phyloP scores from a whole-genome alignment of 2,888 invertebrate genomes.

The Synergus gifuensis region DNA sequence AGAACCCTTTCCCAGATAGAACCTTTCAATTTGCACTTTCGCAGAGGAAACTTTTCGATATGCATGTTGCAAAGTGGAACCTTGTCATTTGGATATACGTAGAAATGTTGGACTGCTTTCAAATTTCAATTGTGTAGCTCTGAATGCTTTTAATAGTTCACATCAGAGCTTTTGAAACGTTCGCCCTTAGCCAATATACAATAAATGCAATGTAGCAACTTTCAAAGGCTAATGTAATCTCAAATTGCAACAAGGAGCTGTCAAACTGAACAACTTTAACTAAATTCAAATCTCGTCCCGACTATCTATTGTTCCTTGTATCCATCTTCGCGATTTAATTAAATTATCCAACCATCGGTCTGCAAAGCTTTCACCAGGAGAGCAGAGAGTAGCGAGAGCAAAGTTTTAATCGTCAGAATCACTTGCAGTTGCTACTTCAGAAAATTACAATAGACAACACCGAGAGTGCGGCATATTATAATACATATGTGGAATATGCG shows the following conservation, averaged over 20 bases:
- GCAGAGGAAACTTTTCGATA: no score
- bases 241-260: slow-evolving; percentile 16
- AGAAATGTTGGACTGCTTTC: no score
- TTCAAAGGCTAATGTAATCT: not conserved
- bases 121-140: no score
- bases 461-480: slow-evolving; percentile 9
- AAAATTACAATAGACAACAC: slow-evolving; percentile 21
- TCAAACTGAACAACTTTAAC: slow-evolving; percentile 2
- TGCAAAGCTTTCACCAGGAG: slow-evolving; percentile 1
- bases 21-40: no score
- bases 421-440: slow-evolving; percentile 16
- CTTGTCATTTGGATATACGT: no score
- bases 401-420: slow-evolving; percentile 34
- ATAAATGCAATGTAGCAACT: not conserved
- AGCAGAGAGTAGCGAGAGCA: not conserved
- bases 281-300: slow-evolving; percentile 17
- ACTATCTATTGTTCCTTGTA: slow-evolving; percentile 8
- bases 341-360: slow-evolving; percentile 16
- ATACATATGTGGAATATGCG: slow-evolving; percentile 21
- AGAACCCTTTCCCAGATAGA: no score
- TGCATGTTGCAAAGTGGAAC: no score
- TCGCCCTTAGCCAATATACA: not conserved
- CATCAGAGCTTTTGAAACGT: no score
- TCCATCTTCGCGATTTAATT: slow-evolving; percentile 19
- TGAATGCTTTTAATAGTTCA: no score